Evolutionary conservation across 1,140 invertebrate species (phyloP), one percentile per base, ranked within the genome.

Genomic region (Elymnias hypermnestra): DNA sequence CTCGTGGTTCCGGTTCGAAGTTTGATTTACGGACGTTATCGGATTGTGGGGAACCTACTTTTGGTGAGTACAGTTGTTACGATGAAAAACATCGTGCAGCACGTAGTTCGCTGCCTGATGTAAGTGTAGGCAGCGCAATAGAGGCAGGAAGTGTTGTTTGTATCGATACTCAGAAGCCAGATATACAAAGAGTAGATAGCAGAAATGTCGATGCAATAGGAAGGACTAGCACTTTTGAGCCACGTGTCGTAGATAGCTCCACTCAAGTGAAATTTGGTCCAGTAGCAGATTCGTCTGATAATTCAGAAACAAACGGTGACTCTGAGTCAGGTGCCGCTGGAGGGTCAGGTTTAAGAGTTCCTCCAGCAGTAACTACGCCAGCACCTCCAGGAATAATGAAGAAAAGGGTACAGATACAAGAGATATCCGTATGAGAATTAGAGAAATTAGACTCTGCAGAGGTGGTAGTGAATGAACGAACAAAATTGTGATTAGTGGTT

Each of bases 331-430:
- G 74, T 41, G 61, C 64, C 42, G 71, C 77, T 41, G 58, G 73
- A 50, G 59, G 79, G 29, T 88, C 88, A 3, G 86, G 82, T 5
- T 72, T 83, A 12, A 83, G 88, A 49, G 82, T 85, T 2, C 90
- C 89, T 45, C 89, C 90, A 36, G 82, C 86, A 22, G 85, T 92
- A 14, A 89, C 92, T 5, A 90, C 92, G 53, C 90, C 91, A 8
- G 91, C 91, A n/a, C 92, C 92, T 4, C 91, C 92, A 0, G 91
- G 91, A 23, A 90, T 91, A 36, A 90, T 92, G 82, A 95, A 95
- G 78, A 95, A 95, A 83, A 89, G 94, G 60, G 94, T 95, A 52
- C 94, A 95, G 83, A 95, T 95, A 78, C 93, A 94, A 79, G 93
- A 95, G 75, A 95, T 95, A 87, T 94, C 93, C 28, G 94, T 94